phyloP scores from a whole-genome alignment of 2,888 invertebrate genomes.

The Leptopilina myrica region DNA sequence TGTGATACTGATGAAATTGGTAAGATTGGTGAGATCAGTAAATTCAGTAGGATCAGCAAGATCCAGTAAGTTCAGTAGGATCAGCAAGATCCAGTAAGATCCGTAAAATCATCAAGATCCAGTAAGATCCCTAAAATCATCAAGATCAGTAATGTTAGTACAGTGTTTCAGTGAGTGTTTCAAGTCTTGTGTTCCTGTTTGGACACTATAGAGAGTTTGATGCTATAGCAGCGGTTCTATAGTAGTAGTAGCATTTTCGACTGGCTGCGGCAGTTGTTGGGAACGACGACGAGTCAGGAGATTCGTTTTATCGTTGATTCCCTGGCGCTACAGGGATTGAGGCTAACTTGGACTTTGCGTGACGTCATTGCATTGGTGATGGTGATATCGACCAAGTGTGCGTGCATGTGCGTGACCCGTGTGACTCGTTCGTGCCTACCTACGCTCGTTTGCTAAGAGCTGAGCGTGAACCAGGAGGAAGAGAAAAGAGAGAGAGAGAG shows the following conservation, averaged over 20 bases:
- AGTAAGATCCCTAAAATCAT: no score
- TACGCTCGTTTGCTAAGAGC: slow-evolving; percentile 44
- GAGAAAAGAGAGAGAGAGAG: background rate
- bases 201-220: background rate
- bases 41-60: no score
- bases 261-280: background rate
- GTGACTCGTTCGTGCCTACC: slow-evolving; percentile 46
- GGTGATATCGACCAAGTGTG: slow-evolving; percentile 51
- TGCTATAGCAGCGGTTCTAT: background rate
- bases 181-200: no score
- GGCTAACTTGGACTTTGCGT: slow-evolving; percentile 50
- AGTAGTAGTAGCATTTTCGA: background rate
- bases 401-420: slow-evolving; percentile 43
- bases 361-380: slow-evolving; percentile 50
- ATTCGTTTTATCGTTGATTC: slow-evolving; percentile 37
- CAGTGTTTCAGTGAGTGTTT: no score
- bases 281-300: slow-evolving; percentile 18
- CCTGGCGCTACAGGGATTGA: slow-evolving; percentile 44
- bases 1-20: background rate
- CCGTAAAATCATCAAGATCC: no score
- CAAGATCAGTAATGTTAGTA: no score
- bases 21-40: no score
- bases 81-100: no score
- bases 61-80: no score
- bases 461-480: slow-evolving; percentile 38